These are phyloP conservation scores for Orchesella flavescens DNA, from an alignment of 2,888 invertebrate species.

Conservation along the genomic window DNA sequence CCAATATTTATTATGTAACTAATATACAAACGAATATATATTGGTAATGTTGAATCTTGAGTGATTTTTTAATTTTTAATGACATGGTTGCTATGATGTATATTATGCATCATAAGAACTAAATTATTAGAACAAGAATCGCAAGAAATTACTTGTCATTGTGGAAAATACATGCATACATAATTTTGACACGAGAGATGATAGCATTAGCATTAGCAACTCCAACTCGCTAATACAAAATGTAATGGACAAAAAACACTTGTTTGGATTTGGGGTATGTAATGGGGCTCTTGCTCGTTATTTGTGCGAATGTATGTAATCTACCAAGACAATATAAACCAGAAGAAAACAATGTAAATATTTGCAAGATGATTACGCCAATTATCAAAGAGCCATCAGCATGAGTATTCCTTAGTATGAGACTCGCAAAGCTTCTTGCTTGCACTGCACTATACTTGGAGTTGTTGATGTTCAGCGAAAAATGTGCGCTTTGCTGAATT, in stretches of 20 bases:
- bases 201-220: constrained; percentile 7
- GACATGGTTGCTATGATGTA: neutral
- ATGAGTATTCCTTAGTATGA: too few relatives aligned
- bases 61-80: constrained; percentile 13
- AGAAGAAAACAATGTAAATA: constrained; percentile 53
- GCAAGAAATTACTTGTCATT: constrained; percentile 39
- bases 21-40: constrained; percentile 7
- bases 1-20: constrained; percentile 15
- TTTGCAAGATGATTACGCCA: constrained; percentile 48
- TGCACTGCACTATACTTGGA: neutral
- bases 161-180: constrained; percentile 26
- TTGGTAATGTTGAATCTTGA: neutral
- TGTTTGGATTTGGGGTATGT: neutral
- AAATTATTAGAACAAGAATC: constrained; percentile 37
- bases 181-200: constrained; percentile 51
- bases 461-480: neutral
- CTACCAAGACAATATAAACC: neutral
- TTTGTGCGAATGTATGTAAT: neutral
- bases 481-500: neutral
- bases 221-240: constrained; percentile 12
- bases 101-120: neutral
- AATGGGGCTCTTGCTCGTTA: neutral
- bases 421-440: constrained; percentile 5
- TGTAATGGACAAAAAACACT: neutral
- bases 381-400: constrained; percentile 49